These are phyloP conservation scores for Gymnorhina tibicen DNA, from an alignment of 2,113 vertebrate species.

Conservation along the genomic window DNA sequence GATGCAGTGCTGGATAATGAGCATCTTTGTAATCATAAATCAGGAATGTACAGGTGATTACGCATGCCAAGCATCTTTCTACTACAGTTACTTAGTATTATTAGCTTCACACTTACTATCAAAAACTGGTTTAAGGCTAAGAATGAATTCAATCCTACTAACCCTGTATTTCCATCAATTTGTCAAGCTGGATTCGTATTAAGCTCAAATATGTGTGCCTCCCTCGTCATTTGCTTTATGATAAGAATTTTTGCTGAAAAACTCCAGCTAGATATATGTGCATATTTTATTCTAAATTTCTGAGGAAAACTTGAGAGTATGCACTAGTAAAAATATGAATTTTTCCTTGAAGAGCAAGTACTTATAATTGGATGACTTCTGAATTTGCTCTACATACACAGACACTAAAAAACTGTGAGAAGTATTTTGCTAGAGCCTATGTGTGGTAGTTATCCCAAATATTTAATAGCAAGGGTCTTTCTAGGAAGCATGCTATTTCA, in stretches of 20 bases:
- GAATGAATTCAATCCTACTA: background rate
- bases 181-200: background rate
- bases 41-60: background rate
- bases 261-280: background rate
- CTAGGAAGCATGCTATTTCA: background rate
- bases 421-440: background rate
- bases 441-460: background rate
- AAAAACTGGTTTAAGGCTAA: background rate
- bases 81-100: background rate
- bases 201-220: background rate
- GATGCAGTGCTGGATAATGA: background rate
- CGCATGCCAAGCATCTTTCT: background rate
- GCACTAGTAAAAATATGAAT: background rate
- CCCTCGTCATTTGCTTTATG: fast-evolving
- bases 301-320: background rate
- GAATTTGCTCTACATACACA: background rate
- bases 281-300: background rate
- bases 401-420: background rate
- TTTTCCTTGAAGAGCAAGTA: background rate
- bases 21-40: background rate
- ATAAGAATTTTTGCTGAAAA: background rate
- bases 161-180: background rate
- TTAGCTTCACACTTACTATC: background rate
- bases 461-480: background rate
- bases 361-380: background rate